Percentiles rank a stretch among this genome's conserved stretches.
These are phyloP conservation scores for Noctua pronuba DNA, from an alignment of 2,888 invertebrate species.

Conservation along the genomic window DNA sequence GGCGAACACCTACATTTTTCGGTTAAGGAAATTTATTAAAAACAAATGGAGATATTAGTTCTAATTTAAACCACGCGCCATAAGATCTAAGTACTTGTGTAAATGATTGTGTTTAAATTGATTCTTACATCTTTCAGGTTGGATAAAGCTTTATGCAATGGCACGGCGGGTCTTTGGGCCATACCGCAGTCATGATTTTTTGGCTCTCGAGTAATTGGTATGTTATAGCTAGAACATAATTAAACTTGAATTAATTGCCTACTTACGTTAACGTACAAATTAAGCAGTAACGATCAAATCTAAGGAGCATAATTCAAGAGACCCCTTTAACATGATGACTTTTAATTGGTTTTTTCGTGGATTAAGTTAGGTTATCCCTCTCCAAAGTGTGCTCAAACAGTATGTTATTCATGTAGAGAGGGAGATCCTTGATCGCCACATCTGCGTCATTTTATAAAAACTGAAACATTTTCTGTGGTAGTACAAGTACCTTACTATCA, in stretches of 20 bases:
- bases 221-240: slow-evolving; percentile 1
- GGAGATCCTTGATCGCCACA: neutral
- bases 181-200: slow-evolving; percentile 52
- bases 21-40: neutral
- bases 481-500: too few species aligned
- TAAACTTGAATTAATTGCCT: neutral
- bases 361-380: neutral
- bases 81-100: neutral
- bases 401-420: neutral
- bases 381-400: neutral
- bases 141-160: slow-evolving; percentile 79
- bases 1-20: too few species aligned
- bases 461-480: too few species aligned
- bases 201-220: neutral
- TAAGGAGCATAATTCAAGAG: neutral
- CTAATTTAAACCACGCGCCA: neutral
- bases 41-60: neutral
- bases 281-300: neutral
- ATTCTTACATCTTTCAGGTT: slow-evolving; percentile 59
- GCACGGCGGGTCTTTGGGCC: slow-evolving; percentile 57
- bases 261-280: neutral
- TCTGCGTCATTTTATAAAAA: too few species aligned
- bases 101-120: neutral
- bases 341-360: neutral
- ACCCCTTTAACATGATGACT: too few species aligned